phyloP scores from a whole-genome alignment of 2,797 vertebrate species.

The Stomatorhinus walkeri region DNA sequence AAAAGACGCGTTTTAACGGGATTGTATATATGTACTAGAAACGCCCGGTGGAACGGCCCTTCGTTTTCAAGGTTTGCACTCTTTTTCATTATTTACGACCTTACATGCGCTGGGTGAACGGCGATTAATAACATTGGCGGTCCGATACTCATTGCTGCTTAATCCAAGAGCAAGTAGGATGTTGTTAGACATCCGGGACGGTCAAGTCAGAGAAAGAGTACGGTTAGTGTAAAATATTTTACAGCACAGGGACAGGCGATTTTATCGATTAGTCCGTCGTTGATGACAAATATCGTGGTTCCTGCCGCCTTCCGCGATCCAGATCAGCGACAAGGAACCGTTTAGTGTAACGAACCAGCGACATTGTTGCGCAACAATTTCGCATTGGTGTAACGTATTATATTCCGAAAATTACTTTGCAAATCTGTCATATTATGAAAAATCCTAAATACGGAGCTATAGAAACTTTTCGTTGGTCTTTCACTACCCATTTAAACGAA shows the following conservation, averaged over 20 bases:
- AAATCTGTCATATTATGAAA: neutral
- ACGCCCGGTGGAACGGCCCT: neutral
- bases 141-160: neutral
- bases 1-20: neutral
- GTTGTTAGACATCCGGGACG: neutral
- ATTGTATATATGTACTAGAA: too few relatives aligned
- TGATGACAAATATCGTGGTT: neutral
- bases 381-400: neutral
- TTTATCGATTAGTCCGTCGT: neutral
- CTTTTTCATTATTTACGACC: neutral
- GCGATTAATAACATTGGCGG: neutral
- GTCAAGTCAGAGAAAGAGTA: neutral
- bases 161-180: neutral
- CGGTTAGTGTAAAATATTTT: neutral
- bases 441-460: neutral
- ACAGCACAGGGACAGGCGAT: neutral
- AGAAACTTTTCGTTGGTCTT: neutral
- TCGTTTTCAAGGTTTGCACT: neutral
- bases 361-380: neutral
- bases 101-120: neutral
- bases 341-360: neutral
- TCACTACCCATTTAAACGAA: neutral
- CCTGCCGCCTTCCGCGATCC: neutral
- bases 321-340: neutral
- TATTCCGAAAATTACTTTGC: neutral